These are phyloP conservation scores for Beroe ovata DNA, from an alignment of 37 sponge, comb jelly and placozoan genomes.

Conservation along the genomic window DNA sequence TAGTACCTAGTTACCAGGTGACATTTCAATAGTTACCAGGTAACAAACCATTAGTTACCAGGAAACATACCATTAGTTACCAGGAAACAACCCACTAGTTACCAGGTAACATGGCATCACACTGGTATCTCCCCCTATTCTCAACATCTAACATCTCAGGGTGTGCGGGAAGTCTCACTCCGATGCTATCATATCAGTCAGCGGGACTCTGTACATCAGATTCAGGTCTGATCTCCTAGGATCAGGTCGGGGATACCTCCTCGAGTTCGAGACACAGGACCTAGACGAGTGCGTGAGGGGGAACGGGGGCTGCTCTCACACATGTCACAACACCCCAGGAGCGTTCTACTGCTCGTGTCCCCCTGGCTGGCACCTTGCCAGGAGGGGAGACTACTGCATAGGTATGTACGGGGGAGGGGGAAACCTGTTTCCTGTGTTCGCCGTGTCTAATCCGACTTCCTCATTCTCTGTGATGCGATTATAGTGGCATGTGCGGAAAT, in stretches of 20 bases:
- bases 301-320: slow-evolving; percentile 51
- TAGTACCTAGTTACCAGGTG: no score
- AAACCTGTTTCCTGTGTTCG: no score
- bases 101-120: no score
- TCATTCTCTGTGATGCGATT: no score
- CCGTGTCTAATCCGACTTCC: no score
- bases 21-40: slow-evolving; percentile 28
- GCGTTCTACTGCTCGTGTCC: slow-evolving; percentile 20
- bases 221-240: slow-evolving; percentile 1
- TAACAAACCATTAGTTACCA: slow-evolving; percentile 27
- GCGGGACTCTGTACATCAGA: slow-evolving; percentile 15
- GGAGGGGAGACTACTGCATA: slow-evolving; percentile 32
- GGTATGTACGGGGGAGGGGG: no score
- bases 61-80: slow-evolving; percentile 28
- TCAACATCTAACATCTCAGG: no score
- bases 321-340: not conserved
- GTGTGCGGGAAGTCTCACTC: slow-evolving; percentile 46
- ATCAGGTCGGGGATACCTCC: slow-evolving; percentile 31
- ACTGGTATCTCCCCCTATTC: no score
- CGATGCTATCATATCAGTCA: slow-evolving; percentile 5
- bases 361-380: not conserved
- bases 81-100: no score
- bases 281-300: slow-evolving; percentile 18
- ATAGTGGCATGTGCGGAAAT: no score
- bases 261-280: slow-evolving; percentile 44